Percentiles rank a stretch among this genome's conserved stretches.
These are phyloP conservation scores for Ctenosaura bakeri DNA, from an alignment of 2,797 vertebrate species.

Conservation along the genomic window DNA sequence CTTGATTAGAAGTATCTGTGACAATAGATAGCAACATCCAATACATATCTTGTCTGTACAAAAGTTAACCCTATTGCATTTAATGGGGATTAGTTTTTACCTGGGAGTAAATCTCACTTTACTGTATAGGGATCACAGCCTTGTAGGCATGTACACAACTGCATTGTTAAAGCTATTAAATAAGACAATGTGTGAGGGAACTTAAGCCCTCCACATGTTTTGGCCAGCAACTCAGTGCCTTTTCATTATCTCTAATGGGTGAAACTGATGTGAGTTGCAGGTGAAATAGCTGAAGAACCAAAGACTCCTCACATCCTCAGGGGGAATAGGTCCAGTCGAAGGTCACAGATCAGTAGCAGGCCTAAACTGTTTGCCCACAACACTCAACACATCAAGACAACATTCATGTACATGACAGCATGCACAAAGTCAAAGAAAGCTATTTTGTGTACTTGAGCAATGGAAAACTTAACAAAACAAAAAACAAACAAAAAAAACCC, in stretches of 20 bases:
- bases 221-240: too few species aligned
- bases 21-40: constrained; percentile 21
- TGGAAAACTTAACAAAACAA: not conserved
- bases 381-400: not conserved
- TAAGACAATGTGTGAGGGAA: constrained; percentile 6
- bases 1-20: constrained; percentile 56
- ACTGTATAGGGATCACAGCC: not conserved
- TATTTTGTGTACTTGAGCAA: not conserved
- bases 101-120: not conserved
- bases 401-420: not conserved
- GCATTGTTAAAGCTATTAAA: constrained; percentile 53
- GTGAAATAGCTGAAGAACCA: too few species aligned
- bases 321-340: not conserved
- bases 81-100: not conserved
- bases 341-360: not conserved
- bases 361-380: not conserved
- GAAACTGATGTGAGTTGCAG: too few species aligned
- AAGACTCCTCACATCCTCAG: not conserved
- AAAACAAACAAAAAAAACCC: not conserved
- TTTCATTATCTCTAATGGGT: too few species aligned
- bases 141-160: too few species aligned
- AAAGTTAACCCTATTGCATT: not conserved
- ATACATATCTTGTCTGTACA: not conserved
- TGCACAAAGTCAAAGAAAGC: not conserved
- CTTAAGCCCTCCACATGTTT: too few species aligned